Evolutionary conservation across 2,888 invertebrate genomes (phyloP), one percentile per base, ranked within the genome.

Genomic region (Idaea biselata): DNA sequence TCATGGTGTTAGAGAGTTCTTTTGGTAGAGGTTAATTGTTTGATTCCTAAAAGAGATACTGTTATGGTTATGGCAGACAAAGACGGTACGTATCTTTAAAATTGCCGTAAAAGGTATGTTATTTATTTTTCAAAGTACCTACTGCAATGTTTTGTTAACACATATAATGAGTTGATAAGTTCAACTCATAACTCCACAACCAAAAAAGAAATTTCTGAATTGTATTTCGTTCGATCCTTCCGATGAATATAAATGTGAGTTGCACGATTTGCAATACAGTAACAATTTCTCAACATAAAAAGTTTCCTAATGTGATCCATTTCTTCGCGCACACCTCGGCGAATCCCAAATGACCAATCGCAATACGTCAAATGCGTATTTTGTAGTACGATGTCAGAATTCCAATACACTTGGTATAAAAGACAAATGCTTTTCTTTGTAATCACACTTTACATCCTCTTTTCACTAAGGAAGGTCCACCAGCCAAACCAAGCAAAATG

Each of bases 281-380:
- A 75, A 78, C 79, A 80, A 83, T 84, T 87, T 86, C 83, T 80
- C 84, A 84, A 83, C 67, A 65, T 74, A 83, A 71, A 81, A 81
- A 79, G 79, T 89, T 88, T 87, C 83, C 74, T 81, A 90, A 89
- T 83, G 72, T 88, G 89, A 82, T 90, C 89, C 91, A 92, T 91
- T 92, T 92, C 91, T 88, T 87, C 75, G 68, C 73, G 81, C 81
- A 83, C 77, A 85, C 86, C 78, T 78, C 74, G 61, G 74, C 83
- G 91, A 92, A 91, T 91, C 88, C 88, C 84, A 89, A 91, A 79
- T 86, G 91, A 84, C 81, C 80, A 72, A 70, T 73, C 81, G 87
- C 86, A 84, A 88, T 89, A 81, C 80, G 79, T 88, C 88, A 90
- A 89, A 88, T 85, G 87, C 80, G 82, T 78, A 82, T 82, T 87